Conservation (phyloP, 2,888 invertebrate species). For the Lordiphosa andalusiaca region DNA sequence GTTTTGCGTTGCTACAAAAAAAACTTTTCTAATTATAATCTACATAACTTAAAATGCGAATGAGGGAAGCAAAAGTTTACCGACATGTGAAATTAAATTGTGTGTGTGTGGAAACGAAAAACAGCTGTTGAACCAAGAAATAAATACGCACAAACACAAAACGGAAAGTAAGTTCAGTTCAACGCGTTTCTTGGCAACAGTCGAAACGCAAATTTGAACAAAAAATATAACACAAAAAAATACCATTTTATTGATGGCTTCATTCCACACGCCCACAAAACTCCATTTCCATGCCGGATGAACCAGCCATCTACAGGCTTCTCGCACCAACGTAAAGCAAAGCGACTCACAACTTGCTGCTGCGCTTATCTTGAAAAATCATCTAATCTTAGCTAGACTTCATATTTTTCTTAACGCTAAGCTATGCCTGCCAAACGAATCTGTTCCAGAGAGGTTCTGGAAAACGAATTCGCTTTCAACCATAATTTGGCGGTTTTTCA, state of each 20-base stretch:
- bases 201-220: slow-evolving; percentile 32
- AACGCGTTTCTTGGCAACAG: slow-evolving; percentile 41
- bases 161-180: slow-evolving; percentile 24
- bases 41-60: slow-evolving; percentile 73
- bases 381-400: slow-evolving; percentile 71
- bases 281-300: background rate
- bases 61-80: slow-evolving; percentile 55
- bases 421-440: slow-evolving; percentile 53
- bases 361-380: slow-evolving; percentile 72
- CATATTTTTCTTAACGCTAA: slow-evolving; percentile 71
- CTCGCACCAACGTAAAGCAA: slow-evolving; percentile 14
- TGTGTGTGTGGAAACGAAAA: slow-evolving; percentile 42
- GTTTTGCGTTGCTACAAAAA: slow-evolving; percentile 17
- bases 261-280: slow-evolving; percentile 14
- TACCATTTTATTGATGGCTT: slow-evolving; percentile 67
- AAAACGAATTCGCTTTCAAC: background rate
- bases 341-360: slow-evolving; percentile 54
- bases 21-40: slow-evolving; percentile 75
- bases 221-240: too few species aligned
- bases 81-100: slow-evolving; percentile 71
- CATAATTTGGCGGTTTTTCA: too few species aligned
- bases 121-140: slow-evolving; percentile 63
- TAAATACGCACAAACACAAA: slow-evolving; percentile 36
- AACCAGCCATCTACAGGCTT: background rate
- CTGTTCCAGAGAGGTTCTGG: slow-evolving; percentile 28